These are phyloP conservation scores for Tridacna crocea DNA, from an alignment of 2,888 invertebrate species.

Conservation along the genomic window DNA sequence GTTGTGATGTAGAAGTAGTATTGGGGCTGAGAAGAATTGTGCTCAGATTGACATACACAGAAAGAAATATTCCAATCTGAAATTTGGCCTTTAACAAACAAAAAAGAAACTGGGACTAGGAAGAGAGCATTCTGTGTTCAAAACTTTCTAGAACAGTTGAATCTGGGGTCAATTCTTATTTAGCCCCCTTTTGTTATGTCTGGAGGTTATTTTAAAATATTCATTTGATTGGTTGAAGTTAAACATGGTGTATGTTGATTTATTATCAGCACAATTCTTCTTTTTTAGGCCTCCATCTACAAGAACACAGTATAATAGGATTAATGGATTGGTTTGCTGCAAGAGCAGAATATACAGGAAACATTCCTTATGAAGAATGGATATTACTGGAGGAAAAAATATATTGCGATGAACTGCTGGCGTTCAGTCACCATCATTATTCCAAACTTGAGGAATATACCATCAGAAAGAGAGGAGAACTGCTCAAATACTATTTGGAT, in stretches of 20 bases:
- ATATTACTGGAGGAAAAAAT: too few species aligned
- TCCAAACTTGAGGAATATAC: too few species aligned
- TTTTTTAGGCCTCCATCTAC: conserved; percentile 54
- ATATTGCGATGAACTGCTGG: too few species aligned
- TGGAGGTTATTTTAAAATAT: background rate
- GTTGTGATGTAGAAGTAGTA: too few species aligned
- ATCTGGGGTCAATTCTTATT: conserved; percentile 13
- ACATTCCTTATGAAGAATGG: too few species aligned
- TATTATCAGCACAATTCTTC: conserved; percentile 61
- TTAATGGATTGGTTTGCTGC: background rate
- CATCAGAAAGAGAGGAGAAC: background rate
- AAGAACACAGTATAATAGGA: background rate
- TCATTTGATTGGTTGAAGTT: background rate
- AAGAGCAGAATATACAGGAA: too few species aligned
- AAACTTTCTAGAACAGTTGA: background rate
- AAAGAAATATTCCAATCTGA: conserved; percentile 19
- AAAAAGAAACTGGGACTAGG: too few species aligned
- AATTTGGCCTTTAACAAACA: background rate
- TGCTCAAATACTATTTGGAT: conserved; percentile 2
- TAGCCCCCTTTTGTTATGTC: background rate
- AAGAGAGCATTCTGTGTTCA: too few species aligned
- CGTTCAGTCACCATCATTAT: too few species aligned
- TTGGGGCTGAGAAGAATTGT: conserved; percentile 59
- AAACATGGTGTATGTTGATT: conserved; percentile 49
- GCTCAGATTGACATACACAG: conserved; percentile 53